Base-by-base conservation (phyloP, 1,140 invertebrate genomes). In the Drosophila asahinai region DNA sequence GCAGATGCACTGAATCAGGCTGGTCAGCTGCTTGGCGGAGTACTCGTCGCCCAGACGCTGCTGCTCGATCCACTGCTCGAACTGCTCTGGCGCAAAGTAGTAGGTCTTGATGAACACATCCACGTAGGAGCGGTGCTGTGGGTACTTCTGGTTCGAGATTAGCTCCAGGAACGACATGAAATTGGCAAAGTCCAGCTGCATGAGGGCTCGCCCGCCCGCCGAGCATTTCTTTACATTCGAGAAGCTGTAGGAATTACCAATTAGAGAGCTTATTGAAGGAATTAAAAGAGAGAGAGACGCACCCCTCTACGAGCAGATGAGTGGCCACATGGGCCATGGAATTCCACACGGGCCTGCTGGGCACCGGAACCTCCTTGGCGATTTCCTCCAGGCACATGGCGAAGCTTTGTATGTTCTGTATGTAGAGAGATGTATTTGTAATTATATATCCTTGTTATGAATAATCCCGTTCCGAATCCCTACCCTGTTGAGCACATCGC, bases 161-260 rank as follows among this genome's bases (percentile, higher is more conserved):
- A 96, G 96, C 92, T 99, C 98, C 40, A 99, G 94, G 89, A 99
- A 98, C 11, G 97, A 96, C 58, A 98, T 95, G 66, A 99, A 96
- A 92, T 99, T 98, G 25, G 98, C 97, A 93, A 98, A 99, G 94
- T 99, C 99, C 5, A 99, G 94, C 92, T 99, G 98, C 99, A 99
- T 99, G 4, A 99, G 93, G 0, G 98, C 99, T 68, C 99, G 94
- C 2, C 99, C 99, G 77, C 98, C 98, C 79, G 98, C 98, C 0
- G 98, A 98, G 94, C 99, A 99, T 93, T 99, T 99, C 79, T 97
- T 97, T 1, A 97, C 97, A 89, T 95, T 96, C 8, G 97, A 96
- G 94, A 97, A 99, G 7, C 97, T 97, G 75, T 14, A 93, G 87
- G 5, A 58, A 65, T 40, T 19, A 36, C 3, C 25, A 38, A 42